These are phyloP conservation scores for Nephrotoma guestfalica DNA, from an alignment of 2,888 invertebrate genomes.

Conservation along the genomic window DNA sequence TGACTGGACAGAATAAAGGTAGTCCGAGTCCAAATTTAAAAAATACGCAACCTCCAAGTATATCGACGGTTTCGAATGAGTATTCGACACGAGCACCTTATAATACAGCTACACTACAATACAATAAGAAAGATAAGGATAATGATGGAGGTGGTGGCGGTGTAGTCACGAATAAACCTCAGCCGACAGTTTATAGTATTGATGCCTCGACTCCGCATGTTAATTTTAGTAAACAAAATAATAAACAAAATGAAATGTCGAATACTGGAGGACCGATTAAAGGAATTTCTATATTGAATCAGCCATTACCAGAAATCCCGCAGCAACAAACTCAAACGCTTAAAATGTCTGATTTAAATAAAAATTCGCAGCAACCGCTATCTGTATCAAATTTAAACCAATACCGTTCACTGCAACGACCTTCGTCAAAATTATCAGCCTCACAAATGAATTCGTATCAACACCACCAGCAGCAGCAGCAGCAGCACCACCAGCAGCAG, in stretches of 20 bases:
- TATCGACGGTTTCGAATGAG: constrained; percentile 32
- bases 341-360: constrained; percentile 18
- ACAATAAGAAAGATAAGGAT: constrained; percentile 7
- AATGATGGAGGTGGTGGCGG: neutral
- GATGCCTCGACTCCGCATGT: constrained; percentile 20
- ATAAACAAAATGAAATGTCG: constrained; percentile 9
- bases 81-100: neutral
- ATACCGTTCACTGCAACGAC: constrained; percentile 43
- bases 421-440: constrained; percentile 24
- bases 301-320: constrained; percentile 33
- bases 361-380: constrained; percentile 30
- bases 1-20: constrained; percentile 15
- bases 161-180: constrained; percentile 14
- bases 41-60: constrained; percentile 31
- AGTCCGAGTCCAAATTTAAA: constrained; percentile 31
- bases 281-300: constrained; percentile 31
- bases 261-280: constrained; percentile 9
- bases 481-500: neutral
- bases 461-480: constrained; percentile 12
- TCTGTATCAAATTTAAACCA: constrained; percentile 36
- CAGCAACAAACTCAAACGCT: constrained; percentile 13
- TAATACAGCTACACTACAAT: constrained; percentile 8
- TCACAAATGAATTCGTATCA: constrained; percentile 11
- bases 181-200: constrained; percentile 31
- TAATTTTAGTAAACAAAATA: neutral